phyloP scores from a whole-genome alignment of 2,888 invertebrate species.

The Adineta ricciae region DNA sequence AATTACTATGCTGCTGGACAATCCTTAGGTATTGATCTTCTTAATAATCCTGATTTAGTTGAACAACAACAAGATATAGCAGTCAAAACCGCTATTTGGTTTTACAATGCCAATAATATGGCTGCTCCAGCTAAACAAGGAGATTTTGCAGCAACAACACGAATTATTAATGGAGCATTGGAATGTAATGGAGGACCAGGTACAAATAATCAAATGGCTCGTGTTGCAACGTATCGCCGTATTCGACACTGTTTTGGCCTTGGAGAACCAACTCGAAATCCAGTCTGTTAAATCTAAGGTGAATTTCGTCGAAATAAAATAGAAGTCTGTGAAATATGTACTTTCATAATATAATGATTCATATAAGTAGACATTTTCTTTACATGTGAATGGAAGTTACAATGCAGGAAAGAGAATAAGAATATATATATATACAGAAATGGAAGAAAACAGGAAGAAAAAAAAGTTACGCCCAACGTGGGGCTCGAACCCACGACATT shows the following conservation, averaged over 20 bases:
- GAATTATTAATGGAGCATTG: slow-evolving; percentile 23
- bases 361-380: too few species aligned
- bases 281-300: not conserved
- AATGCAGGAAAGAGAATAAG: not conserved
- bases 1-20: slow-evolving; percentile 24
- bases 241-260: too few species aligned
- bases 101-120: slow-evolving; percentile 19
- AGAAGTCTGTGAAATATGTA: not conserved
- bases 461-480: not conserved
- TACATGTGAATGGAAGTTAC: too few species aligned
- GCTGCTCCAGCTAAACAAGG: slow-evolving; percentile 6
- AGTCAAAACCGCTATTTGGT: slow-evolving; percentile 23
- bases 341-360: too few species aligned
- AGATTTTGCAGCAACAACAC: slow-evolving; percentile 22
- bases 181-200: slow-evolving; percentile 6
- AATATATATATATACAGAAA: not conserved
- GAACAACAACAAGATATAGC: slow-evolving; percentile 6
- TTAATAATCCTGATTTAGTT: slow-evolving; percentile 29
- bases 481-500: slow-evolving; percentile 1
- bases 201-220: too few species aligned
- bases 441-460: not conserved
- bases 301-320: not conserved
- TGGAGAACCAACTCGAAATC: too few species aligned
- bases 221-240: too few species aligned
- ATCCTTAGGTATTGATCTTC: slow-evolving; percentile 13